These are phyloP conservation scores for Colaptes auratus DNA, from an alignment of 2,113 vertebrate genomes.

Conservation along the genomic window DNA sequence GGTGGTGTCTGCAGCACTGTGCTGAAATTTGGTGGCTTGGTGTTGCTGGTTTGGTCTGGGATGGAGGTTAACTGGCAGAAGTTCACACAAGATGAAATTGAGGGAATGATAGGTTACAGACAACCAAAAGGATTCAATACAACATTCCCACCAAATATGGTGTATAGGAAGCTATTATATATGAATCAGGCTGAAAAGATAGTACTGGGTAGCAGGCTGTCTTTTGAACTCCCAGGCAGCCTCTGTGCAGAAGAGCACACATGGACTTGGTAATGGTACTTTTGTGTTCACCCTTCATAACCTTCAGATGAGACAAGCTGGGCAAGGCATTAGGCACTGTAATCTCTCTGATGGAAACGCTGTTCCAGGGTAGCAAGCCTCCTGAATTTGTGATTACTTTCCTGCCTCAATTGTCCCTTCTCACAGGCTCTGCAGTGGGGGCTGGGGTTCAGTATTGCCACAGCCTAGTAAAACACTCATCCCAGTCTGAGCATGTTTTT, in stretches of 20 bases:
- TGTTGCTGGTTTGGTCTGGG: neutral
- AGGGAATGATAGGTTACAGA: neutral
- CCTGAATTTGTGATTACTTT: neutral
- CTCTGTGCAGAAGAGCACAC: neutral
- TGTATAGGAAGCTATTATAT: neutral
- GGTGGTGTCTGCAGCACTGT: neutral
- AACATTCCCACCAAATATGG: neutral
- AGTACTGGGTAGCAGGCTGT: neutral
- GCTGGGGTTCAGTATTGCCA: neutral
- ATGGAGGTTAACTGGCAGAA: neutral
- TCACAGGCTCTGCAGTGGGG: rapidly evolving
- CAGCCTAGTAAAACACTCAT: neutral
- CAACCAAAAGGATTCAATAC: neutral
- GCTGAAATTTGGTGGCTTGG: neutral
- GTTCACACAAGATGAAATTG: neutral
- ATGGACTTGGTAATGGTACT: neutral
- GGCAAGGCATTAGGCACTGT: rapidly evolving
- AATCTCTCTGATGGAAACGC: neutral
- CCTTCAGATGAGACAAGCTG: neutral
- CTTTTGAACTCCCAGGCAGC: neutral
- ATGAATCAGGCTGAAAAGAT: neutral
- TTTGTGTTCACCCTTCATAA: neutral
- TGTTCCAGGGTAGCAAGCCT: rapidly evolving
- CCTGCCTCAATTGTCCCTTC: neutral
- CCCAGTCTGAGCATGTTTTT: neutral